A percentile compares a stretch with the other conserved stretches of the same genome.
These are phyloP conservation scores for Andrena praecox DNA, from an alignment of 2,888 invertebrate species.

Conservation along the genomic window DNA sequence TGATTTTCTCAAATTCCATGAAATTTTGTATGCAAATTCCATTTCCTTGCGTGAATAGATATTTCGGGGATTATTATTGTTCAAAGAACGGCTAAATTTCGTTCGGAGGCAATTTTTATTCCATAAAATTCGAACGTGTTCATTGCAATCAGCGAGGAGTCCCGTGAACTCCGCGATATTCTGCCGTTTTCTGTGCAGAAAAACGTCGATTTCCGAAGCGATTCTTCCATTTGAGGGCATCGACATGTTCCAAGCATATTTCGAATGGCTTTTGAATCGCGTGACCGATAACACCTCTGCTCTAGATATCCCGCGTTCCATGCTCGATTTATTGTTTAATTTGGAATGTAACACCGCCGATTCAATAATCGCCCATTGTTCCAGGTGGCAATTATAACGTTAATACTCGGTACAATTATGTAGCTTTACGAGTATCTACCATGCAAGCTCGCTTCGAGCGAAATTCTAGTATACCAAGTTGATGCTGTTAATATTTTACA, in stretches of 20 bases:
- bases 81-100: too few species aligned
- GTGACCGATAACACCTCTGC: conserved; percentile 1
- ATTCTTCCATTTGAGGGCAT: background rate
- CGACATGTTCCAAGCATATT: background rate
- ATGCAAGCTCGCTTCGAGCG: background rate
- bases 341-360: background rate
- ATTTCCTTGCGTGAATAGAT: background rate
- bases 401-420: conserved; percentile 13
- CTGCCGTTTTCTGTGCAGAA: background rate
- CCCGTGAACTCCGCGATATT: background rate
- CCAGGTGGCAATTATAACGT: conserved; percentile 15
- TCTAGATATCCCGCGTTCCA: conserved; percentile 14
- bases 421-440: background rate
- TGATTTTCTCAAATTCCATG: too few species aligned
- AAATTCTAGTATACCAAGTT: background rate
- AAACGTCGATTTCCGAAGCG: background rate
- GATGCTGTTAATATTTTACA: conserved; percentile 15
- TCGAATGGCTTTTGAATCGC: conserved; percentile 5
- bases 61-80: background rate
- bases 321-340: conserved; percentile 32
- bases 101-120: too few species aligned
- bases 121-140: background rate
- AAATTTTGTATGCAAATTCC: too few species aligned
- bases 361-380: conserved; percentile 29
- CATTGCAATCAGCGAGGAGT: background rate